Evolutionary conservation across 2,888 invertebrate species (phyloP).

Genomic region (Caenorhabditis sp.): DNA sequence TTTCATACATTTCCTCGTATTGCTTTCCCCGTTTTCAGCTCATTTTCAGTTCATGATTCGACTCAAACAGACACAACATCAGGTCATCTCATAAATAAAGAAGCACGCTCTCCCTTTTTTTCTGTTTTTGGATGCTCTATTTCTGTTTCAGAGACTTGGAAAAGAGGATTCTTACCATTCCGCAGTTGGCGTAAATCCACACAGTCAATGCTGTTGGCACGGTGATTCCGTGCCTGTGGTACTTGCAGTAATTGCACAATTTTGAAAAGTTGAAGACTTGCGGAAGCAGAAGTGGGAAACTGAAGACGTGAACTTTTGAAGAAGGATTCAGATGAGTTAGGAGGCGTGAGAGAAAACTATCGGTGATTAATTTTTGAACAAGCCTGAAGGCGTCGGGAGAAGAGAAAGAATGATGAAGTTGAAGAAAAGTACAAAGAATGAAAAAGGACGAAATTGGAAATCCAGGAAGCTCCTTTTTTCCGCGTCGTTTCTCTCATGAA

Average conservation of each 20-base stretch:
- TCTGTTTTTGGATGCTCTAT: neutral
- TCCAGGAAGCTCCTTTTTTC: conserved; percentile 8
- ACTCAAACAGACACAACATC: neutral
- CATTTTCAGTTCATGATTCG: conserved; percentile 27
- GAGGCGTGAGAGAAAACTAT: conserved; percentile 28
- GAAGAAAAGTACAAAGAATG: conserved; percentile 6
- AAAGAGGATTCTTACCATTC: conserved; percentile 19
- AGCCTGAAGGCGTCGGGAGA: conserved; percentile 8
- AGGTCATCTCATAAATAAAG: conserved; percentile 21
- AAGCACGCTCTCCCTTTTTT: neutral
- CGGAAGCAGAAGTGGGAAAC: conserved; percentile 1
- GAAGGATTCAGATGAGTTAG: neutral
- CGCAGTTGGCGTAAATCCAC: conserved; percentile 29
- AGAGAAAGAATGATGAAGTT: neutral
- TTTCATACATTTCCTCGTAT: neutral
- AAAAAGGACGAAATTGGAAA: conserved; percentile 4
- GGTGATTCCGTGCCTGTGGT: conserved; percentile 56
- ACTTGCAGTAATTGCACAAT: conserved; percentile 59
- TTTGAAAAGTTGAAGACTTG: conserved; percentile 20
- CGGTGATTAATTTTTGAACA: conserved; percentile 27
- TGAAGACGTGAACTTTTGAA: conserved; percentile 31
- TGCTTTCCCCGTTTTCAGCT: conserved; percentile 12
- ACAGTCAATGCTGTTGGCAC: conserved; percentile 62
- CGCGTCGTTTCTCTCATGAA: conserved; percentile 24
- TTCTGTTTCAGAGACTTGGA: neutral